These are phyloP conservation scores for Mantis religiosa DNA, from an alignment of 2,888 invertebrate species.

Conservation along the genomic window DNA sequence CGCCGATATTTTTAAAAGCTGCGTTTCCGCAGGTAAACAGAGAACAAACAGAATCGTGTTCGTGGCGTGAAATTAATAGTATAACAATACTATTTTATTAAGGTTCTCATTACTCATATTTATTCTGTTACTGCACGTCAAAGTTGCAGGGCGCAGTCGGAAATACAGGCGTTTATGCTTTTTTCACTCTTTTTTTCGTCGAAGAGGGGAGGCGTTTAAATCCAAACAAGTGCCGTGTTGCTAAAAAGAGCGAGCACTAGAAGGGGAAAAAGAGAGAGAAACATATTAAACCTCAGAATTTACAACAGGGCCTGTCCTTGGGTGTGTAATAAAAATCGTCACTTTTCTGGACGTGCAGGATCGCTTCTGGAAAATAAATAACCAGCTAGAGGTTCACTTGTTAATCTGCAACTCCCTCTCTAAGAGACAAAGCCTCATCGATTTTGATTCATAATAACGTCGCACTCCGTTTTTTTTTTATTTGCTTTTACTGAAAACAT, in stretches of 20 bases:
- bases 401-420: background rate
- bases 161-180: background rate
- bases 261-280: background rate
- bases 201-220: background rate
- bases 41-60: background rate
- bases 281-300: background rate
- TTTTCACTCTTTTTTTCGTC: background rate
- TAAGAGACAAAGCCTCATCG: background rate
- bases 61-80: background rate
- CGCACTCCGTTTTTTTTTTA: background rate
- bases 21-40: background rate
- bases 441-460: background rate
- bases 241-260: background rate
- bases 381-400: background rate
- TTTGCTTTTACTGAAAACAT: background rate
- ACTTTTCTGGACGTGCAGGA: background rate
- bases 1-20: background rate
- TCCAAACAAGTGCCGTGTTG: background rate
- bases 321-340: background rate
- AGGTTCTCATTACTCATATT: background rate
- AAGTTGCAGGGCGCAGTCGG: background rate
- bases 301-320: background rate
- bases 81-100: background rate
- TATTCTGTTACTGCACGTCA: background rate
- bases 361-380: background rate